Evolutionary conservation across 2,888 invertebrate species (phyloP).

Genomic region (Amorpha juglandis): DNA sequence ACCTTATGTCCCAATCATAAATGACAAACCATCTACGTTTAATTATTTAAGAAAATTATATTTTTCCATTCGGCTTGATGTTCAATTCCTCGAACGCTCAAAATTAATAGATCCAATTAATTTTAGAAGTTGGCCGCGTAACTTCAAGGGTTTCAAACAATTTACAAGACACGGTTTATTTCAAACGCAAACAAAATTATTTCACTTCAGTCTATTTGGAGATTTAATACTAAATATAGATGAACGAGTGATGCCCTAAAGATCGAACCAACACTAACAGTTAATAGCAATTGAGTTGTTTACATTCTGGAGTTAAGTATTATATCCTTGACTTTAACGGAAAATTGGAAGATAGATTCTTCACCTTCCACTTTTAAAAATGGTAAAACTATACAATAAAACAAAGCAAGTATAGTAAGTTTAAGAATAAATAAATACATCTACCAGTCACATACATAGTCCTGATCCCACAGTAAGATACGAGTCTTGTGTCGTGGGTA

Average conservation of each 20-base stretch:
- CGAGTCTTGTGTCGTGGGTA: too few species aligned
- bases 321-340: too few species aligned
- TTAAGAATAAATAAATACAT: too few species aligned
- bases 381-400: too few species aligned
- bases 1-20: too few species aligned
- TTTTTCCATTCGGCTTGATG: neutral
- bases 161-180: neutral
- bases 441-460: too few species aligned
- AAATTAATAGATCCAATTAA: conserved; percentile 17
- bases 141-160: conserved; percentile 12
- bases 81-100: neutral
- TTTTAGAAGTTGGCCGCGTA: neutral
- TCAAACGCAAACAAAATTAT: neutral
- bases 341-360: too few species aligned
- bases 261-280: neutral
- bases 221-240: neutral
- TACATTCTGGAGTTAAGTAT: neutral
- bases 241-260: neutral
- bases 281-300: neutral
- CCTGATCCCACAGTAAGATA: too few species aligned
- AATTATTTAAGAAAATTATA: conserved; percentile 2
- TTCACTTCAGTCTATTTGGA: neutral
- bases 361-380: too few species aligned
- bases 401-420: too few species aligned
- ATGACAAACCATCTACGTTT: neutral